A percentile compares a stretch with the other conserved stretches of the same genome.
Conservation (phyloP, 2,797 vertebrate genomes). For the Carapus acus region DNA sequence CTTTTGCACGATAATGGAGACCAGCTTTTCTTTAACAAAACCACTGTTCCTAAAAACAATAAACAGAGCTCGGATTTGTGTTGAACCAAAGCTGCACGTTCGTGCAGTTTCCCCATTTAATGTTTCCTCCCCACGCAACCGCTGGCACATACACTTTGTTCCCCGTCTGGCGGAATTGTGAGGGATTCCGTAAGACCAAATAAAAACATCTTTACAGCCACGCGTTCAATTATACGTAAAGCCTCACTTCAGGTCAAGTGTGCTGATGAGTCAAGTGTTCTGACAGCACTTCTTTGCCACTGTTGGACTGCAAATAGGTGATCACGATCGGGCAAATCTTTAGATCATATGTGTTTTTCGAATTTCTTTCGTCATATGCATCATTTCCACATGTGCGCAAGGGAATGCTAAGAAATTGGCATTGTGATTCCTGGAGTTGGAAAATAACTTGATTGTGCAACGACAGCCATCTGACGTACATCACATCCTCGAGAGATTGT, state of each 20-base stretch:
- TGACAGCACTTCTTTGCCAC: too few species aligned
- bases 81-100: constrained; percentile 20
- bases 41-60: constrained; percentile 34
- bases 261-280: not conserved
- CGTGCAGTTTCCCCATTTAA: constrained; percentile 23
- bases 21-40: constrained; percentile 5
- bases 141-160: constrained; percentile 18
- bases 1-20: constrained; percentile 25
- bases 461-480: too few species aligned
- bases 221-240: constrained; percentile 29
- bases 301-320: too few species aligned
- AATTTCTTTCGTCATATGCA: too few species aligned
- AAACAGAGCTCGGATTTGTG: constrained; percentile 33
- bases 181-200: constrained; percentile 18
- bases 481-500: too few species aligned
- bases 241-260: too few species aligned
- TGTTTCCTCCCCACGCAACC: constrained; percentile 26
- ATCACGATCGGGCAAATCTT: too few species aligned
- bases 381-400: too few species aligned
- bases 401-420: too few species aligned
- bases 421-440: too few species aligned
- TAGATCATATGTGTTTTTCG: too few species aligned
- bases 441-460: too few species aligned
- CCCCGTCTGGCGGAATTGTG: constrained; percentile 22
- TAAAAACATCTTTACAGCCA: constrained; percentile 16